These are phyloP conservation scores for Bubo blakistoni DNA, from an alignment of 2,113 vertebrate genomes.

Conservation along the genomic window DNA sequence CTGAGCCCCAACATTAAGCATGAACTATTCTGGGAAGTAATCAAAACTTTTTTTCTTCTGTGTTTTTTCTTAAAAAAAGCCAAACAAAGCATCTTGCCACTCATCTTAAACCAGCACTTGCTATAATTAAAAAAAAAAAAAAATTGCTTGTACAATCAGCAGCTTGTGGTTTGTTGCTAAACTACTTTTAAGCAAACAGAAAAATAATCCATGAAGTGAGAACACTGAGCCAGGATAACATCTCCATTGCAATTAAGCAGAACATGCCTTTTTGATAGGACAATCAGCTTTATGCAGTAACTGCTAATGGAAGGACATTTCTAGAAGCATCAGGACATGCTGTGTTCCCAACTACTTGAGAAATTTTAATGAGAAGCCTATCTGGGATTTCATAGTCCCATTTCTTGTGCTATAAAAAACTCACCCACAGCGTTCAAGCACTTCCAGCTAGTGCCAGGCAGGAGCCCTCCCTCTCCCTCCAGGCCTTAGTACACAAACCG, in stretches of 20 bases:
- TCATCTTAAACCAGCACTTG: background rate
- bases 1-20: background rate
- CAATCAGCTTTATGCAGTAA: background rate
- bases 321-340: background rate
- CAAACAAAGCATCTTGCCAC: background rate
- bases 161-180: background rate
- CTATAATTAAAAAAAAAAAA: background rate
- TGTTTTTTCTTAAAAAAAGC: background rate
- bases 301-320: background rate
- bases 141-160: background rate
- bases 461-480: background rate
- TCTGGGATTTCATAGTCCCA: background rate
- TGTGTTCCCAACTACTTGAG: background rate
- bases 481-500: background rate
- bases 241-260: background rate
- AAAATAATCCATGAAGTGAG: background rate
- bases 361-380: background rate
- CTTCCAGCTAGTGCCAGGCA: background rate
- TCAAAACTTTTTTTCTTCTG: background rate
- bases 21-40: background rate
- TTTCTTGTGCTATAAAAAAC: background rate
- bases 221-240: background rate
- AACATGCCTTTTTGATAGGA: background rate
- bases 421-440: background rate
- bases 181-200: background rate